Evolutionary conservation across 2,113 vertebrate genomes (phyloP).

Genomic region (Megalops atlanticus): DNA sequence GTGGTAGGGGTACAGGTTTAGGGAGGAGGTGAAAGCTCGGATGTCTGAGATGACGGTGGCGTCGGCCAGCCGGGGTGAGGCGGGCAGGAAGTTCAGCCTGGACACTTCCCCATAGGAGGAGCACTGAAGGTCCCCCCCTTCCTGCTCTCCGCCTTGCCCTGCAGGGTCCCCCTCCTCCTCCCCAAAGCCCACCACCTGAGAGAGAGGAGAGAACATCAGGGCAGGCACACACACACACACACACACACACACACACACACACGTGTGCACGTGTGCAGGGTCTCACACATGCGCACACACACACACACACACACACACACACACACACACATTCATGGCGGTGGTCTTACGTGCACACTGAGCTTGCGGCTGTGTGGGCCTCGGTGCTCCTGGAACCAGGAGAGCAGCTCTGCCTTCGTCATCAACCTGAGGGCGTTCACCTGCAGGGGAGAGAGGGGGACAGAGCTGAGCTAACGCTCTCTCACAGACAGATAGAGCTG

Average conservation of each 20-base stretch:
- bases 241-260: too few species aligned
- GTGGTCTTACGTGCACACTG: constrained; percentile 85
- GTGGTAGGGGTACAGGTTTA: constrained; percentile 88
- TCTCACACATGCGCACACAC: neutral
- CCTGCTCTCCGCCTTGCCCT: neutral
- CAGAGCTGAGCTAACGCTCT: neutral
- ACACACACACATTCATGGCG: neutral
- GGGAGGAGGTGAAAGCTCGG: constrained; percentile 83
- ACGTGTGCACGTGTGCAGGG: neutral
- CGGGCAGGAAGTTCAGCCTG: constrained; percentile 79
- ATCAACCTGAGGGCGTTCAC: constrained; percentile 86
- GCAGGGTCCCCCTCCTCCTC: constrained; percentile 70
- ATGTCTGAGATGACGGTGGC: constrained; percentile 80
- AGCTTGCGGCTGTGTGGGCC: constrained; percentile 76
- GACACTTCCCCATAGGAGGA: constrained; percentile 78
- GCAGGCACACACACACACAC: neutral
- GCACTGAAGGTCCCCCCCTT: constrained; percentile 50
- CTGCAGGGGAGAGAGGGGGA: constrained; percentile 57
- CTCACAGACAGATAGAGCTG: neutral
- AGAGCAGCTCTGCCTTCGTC: constrained; percentile 79
- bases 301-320: neutral
- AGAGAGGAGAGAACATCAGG: constrained; percentile 24
- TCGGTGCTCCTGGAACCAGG: constrained; percentile 84
- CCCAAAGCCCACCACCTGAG: constrained; percentile 91
- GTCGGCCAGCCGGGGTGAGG: constrained; percentile 66